Percentiles rank a stretch among this genome's conserved stretches.
Evolutionary conservation across 2,888 invertebrate species (phyloP).

Genomic region (Chironomus riparius): DNA sequence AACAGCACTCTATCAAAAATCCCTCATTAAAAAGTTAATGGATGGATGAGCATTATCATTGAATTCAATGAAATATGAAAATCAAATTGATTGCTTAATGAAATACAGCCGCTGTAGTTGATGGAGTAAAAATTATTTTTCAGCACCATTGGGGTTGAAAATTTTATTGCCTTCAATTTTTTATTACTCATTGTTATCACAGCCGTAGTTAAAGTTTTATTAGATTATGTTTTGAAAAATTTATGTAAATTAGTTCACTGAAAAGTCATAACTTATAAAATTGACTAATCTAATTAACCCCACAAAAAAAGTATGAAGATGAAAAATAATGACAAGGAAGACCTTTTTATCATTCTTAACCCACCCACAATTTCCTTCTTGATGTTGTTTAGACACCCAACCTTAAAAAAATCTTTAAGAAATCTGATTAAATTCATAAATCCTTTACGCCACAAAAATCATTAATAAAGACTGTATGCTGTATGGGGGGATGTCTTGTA

Average conservation of each 20-base stretch:
- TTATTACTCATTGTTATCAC: too few species aligned
- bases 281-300: slow-evolving; percentile 12
- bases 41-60: too few species aligned
- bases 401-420: neutral
- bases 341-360: neutral
- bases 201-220: neutral
- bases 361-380: neutral
- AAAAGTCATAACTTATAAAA: slow-evolving; percentile 7
- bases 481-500: neutral
- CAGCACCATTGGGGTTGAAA: too few species aligned
- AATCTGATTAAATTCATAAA: slow-evolving; percentile 24
- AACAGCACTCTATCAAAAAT: too few species aligned
- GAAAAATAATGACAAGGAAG: neutral
- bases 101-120: too few species aligned
- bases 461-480: slow-evolving; percentile 19
- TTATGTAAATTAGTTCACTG: neutral
- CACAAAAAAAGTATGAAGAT: neutral
- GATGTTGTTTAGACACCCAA: neutral
- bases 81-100: too few species aligned
- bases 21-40: too few species aligned
- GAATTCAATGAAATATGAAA: too few species aligned
- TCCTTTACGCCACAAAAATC: slow-evolving; percentile 13
- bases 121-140: too few species aligned
- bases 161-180: too few species aligned
- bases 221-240: neutral